Evolutionary conservation across 2,888 invertebrate species (phyloP).

Genomic region (Arenicola marina): DNA sequence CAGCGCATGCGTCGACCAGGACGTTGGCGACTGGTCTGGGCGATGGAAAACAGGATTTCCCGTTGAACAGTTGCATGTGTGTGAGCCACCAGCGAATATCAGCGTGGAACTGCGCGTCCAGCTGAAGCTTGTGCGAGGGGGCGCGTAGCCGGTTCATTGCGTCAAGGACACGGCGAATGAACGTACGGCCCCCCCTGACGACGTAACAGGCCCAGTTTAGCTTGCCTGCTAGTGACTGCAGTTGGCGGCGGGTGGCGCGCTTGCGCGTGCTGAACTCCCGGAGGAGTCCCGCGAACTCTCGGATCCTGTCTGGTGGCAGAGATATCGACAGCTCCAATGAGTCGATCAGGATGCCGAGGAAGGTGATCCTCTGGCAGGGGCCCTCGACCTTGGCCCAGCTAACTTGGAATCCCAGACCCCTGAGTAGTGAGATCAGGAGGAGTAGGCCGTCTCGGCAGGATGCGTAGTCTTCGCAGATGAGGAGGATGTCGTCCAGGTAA

Average conservation of each 20-base stretch:
- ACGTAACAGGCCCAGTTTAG: constrained; percentile 13
- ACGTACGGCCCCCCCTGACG: constrained; percentile 5
- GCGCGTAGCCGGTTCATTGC: not conserved
- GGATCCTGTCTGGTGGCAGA: no score
- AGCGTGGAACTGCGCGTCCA: not conserved
- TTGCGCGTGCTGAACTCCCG: not conserved
- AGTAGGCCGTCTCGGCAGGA: no score
- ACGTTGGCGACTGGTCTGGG: not conserved
- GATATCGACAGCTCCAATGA: no score
- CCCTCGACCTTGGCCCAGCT: no score
- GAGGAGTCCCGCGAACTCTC: not conserved
- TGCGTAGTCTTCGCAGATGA: no score
- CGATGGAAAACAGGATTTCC: not conserved
- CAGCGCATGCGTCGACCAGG: not conserved
- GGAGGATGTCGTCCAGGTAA: no score
- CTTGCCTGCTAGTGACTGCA: constrained; percentile 3
- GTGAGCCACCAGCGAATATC: constrained; percentile 7
- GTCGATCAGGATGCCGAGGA: no score
- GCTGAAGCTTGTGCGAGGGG: not conserved
- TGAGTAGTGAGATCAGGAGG: no score
- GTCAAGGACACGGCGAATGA: constrained; percentile 8
- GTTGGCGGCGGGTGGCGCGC: constrained; percentile 1
- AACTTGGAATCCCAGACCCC: no score
- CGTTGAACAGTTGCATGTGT: not conserved
- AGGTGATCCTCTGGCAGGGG: no score